Percentiles rank a stretch among this genome's conserved stretches.
Evolutionary conservation across 1,140 invertebrate genomes (phyloP).

Genomic region (Nebria ingens): DNA sequence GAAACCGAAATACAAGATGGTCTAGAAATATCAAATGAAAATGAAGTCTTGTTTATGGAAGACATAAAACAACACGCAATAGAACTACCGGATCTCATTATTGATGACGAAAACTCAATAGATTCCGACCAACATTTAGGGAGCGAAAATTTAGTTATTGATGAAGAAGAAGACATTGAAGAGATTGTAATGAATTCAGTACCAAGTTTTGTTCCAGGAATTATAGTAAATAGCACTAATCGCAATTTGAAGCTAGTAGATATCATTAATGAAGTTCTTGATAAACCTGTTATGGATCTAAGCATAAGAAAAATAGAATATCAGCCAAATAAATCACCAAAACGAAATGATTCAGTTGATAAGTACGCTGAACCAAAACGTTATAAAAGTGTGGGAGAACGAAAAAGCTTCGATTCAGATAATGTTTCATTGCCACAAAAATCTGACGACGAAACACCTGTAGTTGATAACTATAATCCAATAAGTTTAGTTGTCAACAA

Average conservation of each 20-base stretch:
- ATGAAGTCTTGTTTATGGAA: too few species aligned
- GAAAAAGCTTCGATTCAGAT: conserved; percentile 36
- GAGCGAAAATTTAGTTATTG: not conserved
- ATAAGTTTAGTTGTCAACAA: conserved; percentile 15
- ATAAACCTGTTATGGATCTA: conserved; percentile 23
- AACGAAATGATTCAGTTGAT: conserved; percentile 1
- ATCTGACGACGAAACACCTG: conserved; percentile 11
- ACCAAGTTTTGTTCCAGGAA: not conserved
- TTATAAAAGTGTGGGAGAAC: conserved; percentile 35
- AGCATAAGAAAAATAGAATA: conserved; percentile 13
- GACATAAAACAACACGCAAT: too few species aligned
- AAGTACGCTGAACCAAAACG: conserved; percentile 18
- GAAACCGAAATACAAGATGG: not conserved
- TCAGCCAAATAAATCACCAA: conserved; percentile 11
- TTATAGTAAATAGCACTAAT: not conserved
- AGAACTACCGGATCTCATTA: too few species aligned
- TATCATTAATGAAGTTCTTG: conserved; percentile 30
- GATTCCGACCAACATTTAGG: too few species aligned
- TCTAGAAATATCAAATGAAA: not conserved
- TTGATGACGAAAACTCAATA: too few species aligned
- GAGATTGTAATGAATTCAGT: not conserved
- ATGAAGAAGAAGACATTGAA: not conserved
- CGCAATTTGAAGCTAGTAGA: conserved; percentile 25
- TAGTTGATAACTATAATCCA: conserved; percentile 11
- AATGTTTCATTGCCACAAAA: conserved; percentile 16